Percentiles rank a stretch among this genome's conserved stretches.
Conservation (phyloP, 2,888 invertebrate species). For the Onthophagus sagittarius region DNA sequence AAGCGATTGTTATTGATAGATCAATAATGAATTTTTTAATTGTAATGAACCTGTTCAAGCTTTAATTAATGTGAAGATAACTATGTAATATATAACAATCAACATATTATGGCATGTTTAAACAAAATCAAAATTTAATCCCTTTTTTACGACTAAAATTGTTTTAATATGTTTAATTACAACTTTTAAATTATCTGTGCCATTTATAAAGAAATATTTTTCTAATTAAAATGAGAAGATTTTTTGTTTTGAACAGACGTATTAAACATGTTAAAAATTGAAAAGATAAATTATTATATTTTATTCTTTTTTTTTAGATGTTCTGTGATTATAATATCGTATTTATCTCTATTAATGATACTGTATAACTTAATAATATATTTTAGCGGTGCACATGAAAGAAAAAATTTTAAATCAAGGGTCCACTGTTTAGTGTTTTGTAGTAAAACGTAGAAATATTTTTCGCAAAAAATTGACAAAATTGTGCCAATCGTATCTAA, state of each 20-base stretch:
- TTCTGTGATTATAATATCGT: not conserved
- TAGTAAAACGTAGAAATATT: not conserved
- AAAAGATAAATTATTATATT: not conserved
- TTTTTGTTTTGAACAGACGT: not conserved
- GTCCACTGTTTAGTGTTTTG: not conserved
- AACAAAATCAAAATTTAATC: not conserved
- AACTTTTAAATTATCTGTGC: no score
- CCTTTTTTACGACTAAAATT: not conserved
- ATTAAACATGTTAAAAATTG: not conserved
- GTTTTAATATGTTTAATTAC: not conserved
- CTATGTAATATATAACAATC: not conserved
- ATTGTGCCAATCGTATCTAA: not conserved
- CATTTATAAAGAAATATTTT: not conserved
- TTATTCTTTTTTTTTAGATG: not conserved
- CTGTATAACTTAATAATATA: not conserved
- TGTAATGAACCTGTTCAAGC: not conserved
- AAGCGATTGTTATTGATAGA: not conserved
- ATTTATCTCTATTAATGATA: not conserved
- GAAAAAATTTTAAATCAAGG: not conserved
- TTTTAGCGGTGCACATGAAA: not conserved
- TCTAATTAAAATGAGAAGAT: not conserved
- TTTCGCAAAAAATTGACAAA: not conserved
- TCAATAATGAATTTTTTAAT: not conserved
- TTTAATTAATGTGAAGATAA: not conserved
- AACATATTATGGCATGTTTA: not conserved